These are phyloP conservation scores for Hyles lineata DNA, from an alignment of 2,888 invertebrate genomes.

Conservation along the genomic window DNA sequence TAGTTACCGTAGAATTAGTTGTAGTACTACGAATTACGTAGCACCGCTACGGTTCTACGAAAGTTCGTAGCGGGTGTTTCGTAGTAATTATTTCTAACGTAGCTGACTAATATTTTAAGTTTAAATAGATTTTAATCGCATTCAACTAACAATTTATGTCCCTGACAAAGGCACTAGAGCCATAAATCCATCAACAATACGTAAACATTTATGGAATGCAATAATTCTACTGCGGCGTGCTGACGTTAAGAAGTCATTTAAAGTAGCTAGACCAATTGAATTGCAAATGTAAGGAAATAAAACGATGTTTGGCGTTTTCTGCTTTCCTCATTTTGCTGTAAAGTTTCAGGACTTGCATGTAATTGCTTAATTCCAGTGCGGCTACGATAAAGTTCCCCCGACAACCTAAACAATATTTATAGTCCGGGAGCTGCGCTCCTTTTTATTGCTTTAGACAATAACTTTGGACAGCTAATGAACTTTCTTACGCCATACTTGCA, in stretches of 20 bases:
- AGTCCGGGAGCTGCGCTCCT: conserved; percentile 35
- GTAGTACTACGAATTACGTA: neutral
- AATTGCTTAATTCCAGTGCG: conserved; percentile 75
- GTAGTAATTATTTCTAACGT: neutral
- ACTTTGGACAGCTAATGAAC: conserved; percentile 10
- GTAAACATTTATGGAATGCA: conserved; percentile 29
- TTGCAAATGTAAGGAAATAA: conserved; percentile 72
- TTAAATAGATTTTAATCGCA: neutral
- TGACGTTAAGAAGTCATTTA: conserved; percentile 48
- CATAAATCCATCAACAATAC: conserved; percentile 18
- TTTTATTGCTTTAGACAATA: conserved; percentile 9
- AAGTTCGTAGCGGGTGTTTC: neutral
- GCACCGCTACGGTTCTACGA: conserved; percentile 8
- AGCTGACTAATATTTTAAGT: neutral
- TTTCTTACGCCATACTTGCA: neutral
- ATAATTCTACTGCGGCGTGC: conserved; percentile 36
- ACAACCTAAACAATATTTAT: conserved; percentile 49
- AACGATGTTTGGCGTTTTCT: conserved; percentile 72
- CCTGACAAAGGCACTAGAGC: neutral
- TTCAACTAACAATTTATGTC: neutral
- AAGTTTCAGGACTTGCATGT: conserved; percentile 75
- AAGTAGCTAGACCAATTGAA: conserved; percentile 64
- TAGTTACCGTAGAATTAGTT: neutral
- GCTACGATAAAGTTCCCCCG: conserved; percentile 61
- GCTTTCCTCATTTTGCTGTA: conserved; percentile 61